A percentile compares a stretch with the other conserved stretches of the same genome.
Conservation (phyloP, 2,797 vertebrate genomes). For the Oophaga sylvatica region DNA sequence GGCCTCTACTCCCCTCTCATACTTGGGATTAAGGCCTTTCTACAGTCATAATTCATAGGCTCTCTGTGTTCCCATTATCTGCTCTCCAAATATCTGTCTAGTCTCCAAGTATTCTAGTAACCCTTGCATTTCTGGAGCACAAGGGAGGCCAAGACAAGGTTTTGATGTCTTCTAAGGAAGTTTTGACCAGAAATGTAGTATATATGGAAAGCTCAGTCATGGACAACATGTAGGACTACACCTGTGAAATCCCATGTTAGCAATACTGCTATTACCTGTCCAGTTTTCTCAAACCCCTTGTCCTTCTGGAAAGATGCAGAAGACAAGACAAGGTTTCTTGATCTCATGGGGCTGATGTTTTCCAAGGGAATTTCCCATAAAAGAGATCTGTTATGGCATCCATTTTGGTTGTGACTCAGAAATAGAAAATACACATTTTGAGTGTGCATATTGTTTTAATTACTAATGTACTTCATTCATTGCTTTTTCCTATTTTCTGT, state of each 20-base stretch:
- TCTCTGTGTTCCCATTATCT: constrained; percentile 25
- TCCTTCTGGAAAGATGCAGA: no score
- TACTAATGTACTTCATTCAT: neutral
- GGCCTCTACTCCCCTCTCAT: neutral
- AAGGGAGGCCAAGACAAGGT: neutral
- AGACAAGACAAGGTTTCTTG: no score
- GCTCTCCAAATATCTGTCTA: constrained; percentile 20
- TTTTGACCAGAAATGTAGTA: neutral
- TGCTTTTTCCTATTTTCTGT: neutral
- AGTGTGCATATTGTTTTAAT: neutral
- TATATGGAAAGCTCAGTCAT: neutral
- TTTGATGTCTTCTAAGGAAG: neutral
- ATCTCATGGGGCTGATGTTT: no score
- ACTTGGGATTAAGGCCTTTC: constrained; percentile 42
- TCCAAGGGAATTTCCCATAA: no score
- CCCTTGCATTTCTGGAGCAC: neutral
- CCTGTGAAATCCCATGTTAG: neutral
- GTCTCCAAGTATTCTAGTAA: constrained; percentile 10
- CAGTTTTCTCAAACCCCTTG: no score
- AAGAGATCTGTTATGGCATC: no score
- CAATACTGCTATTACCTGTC: no score
- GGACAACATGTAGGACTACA: neutral
- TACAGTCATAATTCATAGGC: constrained; percentile 33
- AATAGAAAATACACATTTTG: no score
- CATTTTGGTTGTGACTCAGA: no score